Percentiles rank a stretch among this genome's conserved stretches.
These are phyloP conservation scores for Fukomys damarensis DNA, from an alignment of 2,113 vertebrate species.

Conservation along the genomic window DNA sequence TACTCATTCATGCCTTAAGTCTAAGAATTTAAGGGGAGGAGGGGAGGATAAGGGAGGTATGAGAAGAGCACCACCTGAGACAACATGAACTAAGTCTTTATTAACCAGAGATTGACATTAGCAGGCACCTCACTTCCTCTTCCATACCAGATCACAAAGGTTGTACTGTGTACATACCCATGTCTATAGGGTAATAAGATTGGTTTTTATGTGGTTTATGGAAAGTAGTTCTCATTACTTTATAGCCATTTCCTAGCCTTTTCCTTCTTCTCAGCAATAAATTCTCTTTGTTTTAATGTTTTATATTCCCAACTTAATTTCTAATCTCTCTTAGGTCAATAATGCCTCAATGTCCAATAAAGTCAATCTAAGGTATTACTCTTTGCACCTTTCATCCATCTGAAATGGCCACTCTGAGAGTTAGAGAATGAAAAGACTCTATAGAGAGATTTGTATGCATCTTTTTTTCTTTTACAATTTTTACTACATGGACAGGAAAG, in stretches of 20 bases:
- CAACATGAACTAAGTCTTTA: slow-evolving; percentile 30
- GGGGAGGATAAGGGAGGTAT: not conserved
- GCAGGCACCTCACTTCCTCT: slow-evolving; percentile 15
- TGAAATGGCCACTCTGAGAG: not conserved
- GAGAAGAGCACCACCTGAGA: slow-evolving; percentile 52
- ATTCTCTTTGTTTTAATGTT: slow-evolving; percentile 51
- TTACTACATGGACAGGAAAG: not conserved
- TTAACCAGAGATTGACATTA: slow-evolving; percentile 46
- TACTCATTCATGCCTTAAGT: not conserved
- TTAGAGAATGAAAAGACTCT: not conserved
- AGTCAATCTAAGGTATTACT: not conserved
- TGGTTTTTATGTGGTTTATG: slow-evolving; percentile 38
- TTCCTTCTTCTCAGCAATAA: slow-evolving; percentile 53
- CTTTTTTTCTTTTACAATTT: not conserved
- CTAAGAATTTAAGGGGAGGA: slow-evolving; percentile 3
- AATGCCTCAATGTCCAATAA: not conserved
- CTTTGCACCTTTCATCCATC: not conserved
- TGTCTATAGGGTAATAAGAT: slow-evolving; percentile 4
- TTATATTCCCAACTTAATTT: not conserved
- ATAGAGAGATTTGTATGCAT: not conserved
- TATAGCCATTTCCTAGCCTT: not conserved
- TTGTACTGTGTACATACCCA: slow-evolving; percentile 11
- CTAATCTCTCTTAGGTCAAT: slow-evolving; percentile 16
- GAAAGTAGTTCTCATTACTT: slow-evolving; percentile 54
- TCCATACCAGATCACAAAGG: slow-evolving; percentile 29